phyloP scores from a whole-genome alignment of 2,797 vertebrate species.

The Stomatorhinus walkeri region DNA sequence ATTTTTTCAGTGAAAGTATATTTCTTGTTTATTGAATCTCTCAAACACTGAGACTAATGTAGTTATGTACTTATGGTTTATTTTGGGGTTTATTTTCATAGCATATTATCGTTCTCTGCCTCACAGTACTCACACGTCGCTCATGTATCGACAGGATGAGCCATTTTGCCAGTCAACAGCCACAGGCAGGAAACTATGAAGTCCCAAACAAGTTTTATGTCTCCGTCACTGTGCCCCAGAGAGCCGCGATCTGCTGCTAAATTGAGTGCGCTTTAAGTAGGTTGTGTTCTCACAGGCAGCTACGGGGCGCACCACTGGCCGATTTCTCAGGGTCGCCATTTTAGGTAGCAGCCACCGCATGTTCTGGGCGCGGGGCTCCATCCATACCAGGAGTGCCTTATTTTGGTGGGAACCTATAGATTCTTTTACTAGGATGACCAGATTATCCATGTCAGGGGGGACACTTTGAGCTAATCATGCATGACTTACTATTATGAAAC shows the following conservation, averaged over 20 bases:
- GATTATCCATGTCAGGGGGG: neutral
- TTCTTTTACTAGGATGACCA: neutral
- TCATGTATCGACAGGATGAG: neutral
- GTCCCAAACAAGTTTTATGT: neutral
- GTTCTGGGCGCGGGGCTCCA: neutral
- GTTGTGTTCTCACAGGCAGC: neutral
- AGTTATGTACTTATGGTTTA: neutral
- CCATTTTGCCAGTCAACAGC: neutral
- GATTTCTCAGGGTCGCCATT: neutral
- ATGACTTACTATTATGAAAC: neutral
- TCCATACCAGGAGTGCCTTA: neutral
- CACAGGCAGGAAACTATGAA: neutral
- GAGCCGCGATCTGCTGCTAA: neutral
- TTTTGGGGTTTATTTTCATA: neutral
- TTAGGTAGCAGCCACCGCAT: neutral
- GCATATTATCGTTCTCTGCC: neutral
- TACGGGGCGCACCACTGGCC: neutral
- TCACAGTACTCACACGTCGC: neutral
- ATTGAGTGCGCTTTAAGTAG: neutral
- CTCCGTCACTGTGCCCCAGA: neutral
- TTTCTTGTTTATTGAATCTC: slow-evolving; percentile 4
- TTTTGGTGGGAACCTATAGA: neutral
- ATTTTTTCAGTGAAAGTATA: neutral
- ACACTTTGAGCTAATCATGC: neutral
- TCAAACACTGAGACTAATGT: neutral